Evolutionary conservation across 2,113 vertebrate genomes (phyloP).

Genomic region (Papio anubis): DNA sequence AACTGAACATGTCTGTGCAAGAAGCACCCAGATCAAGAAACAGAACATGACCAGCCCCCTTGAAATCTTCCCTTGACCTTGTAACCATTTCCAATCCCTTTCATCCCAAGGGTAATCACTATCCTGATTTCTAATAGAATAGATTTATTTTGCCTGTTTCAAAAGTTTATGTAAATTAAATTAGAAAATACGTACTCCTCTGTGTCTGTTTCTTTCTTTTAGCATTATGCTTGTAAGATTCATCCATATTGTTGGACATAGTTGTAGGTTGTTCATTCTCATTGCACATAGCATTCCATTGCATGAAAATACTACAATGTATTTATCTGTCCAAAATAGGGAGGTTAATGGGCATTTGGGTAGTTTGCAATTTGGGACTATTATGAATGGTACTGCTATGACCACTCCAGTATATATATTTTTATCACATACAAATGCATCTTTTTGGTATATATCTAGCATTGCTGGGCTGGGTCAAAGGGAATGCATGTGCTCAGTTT

Average conservation of each 20-base stretch:
- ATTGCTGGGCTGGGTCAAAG: neutral
- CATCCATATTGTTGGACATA: neutral
- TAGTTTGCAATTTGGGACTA: neutral
- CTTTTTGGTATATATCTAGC: constrained; percentile 15
- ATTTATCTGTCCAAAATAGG: constrained; percentile 36
- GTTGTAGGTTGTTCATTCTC: constrained; percentile 31
- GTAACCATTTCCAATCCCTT: neutral
- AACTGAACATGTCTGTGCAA: constrained; percentile 9
- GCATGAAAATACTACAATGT: neutral
- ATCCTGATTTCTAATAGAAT: neutral
- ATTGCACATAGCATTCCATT: neutral
- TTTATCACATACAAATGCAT: neutral
- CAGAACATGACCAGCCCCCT: neutral
- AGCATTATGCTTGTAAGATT: neutral
- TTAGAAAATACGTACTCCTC: neutral
- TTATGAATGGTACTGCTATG: neutral
- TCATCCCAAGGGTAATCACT: neutral
- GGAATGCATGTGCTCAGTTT: constrained; percentile 13
- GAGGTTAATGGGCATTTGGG: constrained; percentile 4
- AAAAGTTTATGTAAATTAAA: neutral
- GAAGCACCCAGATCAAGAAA: constrained; percentile 1
- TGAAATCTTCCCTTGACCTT: neutral
- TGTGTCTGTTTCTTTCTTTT: neutral
- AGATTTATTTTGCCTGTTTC: constrained; percentile 16
- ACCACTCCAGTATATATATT: neutral